A percentile compares a stretch with the other conserved stretches of the same genome.
Conservation (phyloP, 2,797 vertebrate genomes). For the Lithobates sylvaticus region DNA sequence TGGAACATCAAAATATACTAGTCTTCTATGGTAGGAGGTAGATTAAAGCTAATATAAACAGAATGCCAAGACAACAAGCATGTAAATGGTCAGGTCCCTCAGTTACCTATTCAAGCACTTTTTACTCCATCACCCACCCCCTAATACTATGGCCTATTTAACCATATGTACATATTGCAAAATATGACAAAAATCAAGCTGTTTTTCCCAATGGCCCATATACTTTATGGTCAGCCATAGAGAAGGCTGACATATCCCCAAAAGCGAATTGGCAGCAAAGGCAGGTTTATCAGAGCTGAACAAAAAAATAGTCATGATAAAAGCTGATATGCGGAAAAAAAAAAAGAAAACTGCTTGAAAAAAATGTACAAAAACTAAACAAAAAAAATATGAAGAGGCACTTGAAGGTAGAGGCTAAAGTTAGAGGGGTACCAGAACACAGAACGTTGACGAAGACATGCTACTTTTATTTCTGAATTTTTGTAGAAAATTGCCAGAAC, state of each 20-base stretch:
- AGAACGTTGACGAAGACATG: constrained; percentile 21
- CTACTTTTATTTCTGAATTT: constrained; percentile 29
- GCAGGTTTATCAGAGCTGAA: neutral
- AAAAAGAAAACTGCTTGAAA: neutral
- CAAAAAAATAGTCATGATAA: neutral
- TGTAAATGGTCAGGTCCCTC: too few species aligned
- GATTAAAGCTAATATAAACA: too few species aligned
- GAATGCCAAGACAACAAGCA: too few species aligned
- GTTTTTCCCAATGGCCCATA: neutral
- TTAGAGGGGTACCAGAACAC: constrained; percentile 11
- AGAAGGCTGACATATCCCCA: too few species aligned
- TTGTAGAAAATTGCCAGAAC: constrained; percentile 35
- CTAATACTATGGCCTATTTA: too few species aligned
- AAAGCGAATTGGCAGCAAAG: neutral
- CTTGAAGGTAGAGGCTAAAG: constrained; percentile 14
- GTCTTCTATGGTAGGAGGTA: too few species aligned
- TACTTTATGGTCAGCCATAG: neutral
- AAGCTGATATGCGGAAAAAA: neutral
- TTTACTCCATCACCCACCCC: too few species aligned
- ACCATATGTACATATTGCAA: too few species aligned
- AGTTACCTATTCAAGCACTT: too few species aligned
- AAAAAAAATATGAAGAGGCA: constrained; percentile 4
- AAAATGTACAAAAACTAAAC: constrained; percentile 1
- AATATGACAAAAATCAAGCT: too few species aligned
- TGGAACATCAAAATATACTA: too few species aligned